phyloP scores from a whole-genome alignment of 2,888 invertebrate species.

The Axea sp. region DNA sequence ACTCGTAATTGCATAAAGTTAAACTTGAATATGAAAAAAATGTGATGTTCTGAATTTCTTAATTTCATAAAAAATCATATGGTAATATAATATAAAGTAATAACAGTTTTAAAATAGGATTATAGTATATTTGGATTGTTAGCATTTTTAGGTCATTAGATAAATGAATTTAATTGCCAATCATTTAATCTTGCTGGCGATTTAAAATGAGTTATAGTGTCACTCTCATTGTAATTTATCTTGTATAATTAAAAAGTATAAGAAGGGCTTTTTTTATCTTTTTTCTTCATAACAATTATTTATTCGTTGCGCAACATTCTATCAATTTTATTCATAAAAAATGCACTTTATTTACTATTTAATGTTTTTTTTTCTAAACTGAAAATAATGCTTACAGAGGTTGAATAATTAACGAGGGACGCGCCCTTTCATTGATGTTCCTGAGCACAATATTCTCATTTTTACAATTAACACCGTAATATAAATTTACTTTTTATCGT shows the following conservation, averaged over 20 bases:
- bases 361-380: too few relatives aligned
- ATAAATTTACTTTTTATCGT: too few relatives aligned
- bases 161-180: conserved; percentile 23
- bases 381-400: background rate
- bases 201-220: conserved; percentile 10
- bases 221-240: conserved; percentile 2
- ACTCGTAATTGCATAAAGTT: too few relatives aligned
- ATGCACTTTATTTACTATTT: too few relatives aligned
- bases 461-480: background rate
- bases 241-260: background rate
- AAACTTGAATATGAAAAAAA: too few relatives aligned
- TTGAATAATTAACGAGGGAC: background rate
- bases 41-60: too few relatives aligned
- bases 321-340: too few relatives aligned
- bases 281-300: too few relatives aligned
- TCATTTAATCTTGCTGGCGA: conserved; percentile 18
- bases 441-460: too few relatives aligned
- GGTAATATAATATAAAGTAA: too few relatives aligned
- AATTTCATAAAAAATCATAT: conserved; percentile 2
- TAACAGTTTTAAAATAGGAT: conserved; percentile 3
- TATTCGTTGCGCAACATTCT: too few relatives aligned
- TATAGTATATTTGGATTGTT: conserved; percentile 4
- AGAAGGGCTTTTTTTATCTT: too few relatives aligned
- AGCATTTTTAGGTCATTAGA: conserved; percentile 1
- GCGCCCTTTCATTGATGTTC: background rate